These are phyloP conservation scores for Eugnorisma glareosa DNA, from an alignment of 2,888 invertebrate genomes.

Conservation along the genomic window DNA sequence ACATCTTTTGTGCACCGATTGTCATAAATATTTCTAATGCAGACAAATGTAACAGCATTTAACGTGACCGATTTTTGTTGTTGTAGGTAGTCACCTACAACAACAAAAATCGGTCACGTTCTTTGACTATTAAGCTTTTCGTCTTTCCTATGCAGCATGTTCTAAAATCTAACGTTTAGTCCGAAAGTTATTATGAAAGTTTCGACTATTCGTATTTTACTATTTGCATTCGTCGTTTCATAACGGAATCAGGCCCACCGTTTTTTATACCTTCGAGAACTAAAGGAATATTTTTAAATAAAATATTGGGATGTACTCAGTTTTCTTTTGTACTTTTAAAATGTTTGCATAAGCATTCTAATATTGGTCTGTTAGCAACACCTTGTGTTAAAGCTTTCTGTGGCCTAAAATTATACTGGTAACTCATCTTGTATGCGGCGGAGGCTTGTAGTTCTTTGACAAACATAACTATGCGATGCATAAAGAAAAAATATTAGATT, in stretches of 20 bases:
- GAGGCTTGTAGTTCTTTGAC: conserved; percentile 46
- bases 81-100: too few relatives aligned
- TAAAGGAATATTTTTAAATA: not conserved
- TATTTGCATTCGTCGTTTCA: not conserved
- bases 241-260: not conserved
- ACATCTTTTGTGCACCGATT: not conserved
- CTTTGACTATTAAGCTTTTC: not conserved
- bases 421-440: not conserved
- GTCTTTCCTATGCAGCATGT: not conserved
- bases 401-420: not conserved
- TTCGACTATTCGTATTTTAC: not conserved
- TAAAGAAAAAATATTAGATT: conserved; percentile 1
- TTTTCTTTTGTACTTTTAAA: not conserved
- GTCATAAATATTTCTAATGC: not conserved
- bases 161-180: not conserved
- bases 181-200: too few relatives aligned
- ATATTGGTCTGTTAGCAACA: not conserved
- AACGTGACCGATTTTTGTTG: too few relatives aligned
- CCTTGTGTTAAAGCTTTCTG: not conserved
- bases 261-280: not conserved
- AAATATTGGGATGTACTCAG: not conserved
- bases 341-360: not conserved
- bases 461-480: conserved; percentile 6
- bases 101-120: not conserved
- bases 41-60: not conserved